A percentile compares a stretch with the other conserved stretches of the same genome.
phyloP scores from a whole-genome alignment of 2,797 vertebrate species.

The Peromyscus melanophrys region DNA sequence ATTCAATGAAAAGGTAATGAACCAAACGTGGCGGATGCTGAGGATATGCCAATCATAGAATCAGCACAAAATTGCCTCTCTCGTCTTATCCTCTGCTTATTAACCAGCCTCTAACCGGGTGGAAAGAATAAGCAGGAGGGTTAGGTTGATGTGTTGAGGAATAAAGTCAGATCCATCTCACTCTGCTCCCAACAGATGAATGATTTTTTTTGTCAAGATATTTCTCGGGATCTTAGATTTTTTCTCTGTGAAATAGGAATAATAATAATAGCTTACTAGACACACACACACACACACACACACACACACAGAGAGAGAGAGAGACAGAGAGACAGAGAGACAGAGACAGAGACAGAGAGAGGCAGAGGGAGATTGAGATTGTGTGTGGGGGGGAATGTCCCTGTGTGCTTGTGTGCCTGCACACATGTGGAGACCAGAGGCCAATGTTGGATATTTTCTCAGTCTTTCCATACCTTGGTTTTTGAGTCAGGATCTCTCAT shows the following conservation, averaged over 20 bases:
- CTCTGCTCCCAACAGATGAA: not conserved
- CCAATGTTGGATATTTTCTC: not conserved
- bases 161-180: not conserved
- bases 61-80: not conserved
- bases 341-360: too few species aligned
- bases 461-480: not conserved
- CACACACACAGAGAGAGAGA: not conserved
- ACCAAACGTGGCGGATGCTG: not conserved
- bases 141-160: not conserved
- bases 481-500: not conserved
- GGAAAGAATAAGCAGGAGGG: not conserved
- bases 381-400: not conserved
- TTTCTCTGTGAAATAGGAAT: constrained; percentile 21
- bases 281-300: not conserved
- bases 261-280: constrained; percentile 5
- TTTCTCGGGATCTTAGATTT: not conserved
- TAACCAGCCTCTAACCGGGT: not conserved
- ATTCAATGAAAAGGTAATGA: constrained; percentile 59
- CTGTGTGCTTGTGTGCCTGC: not conserved
- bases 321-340: not conserved
- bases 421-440: not conserved
- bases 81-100: not conserved
- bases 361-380: not conserved
- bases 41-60: not conserved
- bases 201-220: not conserved